Evolutionary conservation across 2,888 invertebrate species (phyloP), one percentile per base, ranked within the genome.

Genomic region (Taphrorychus bicolor): DNA sequence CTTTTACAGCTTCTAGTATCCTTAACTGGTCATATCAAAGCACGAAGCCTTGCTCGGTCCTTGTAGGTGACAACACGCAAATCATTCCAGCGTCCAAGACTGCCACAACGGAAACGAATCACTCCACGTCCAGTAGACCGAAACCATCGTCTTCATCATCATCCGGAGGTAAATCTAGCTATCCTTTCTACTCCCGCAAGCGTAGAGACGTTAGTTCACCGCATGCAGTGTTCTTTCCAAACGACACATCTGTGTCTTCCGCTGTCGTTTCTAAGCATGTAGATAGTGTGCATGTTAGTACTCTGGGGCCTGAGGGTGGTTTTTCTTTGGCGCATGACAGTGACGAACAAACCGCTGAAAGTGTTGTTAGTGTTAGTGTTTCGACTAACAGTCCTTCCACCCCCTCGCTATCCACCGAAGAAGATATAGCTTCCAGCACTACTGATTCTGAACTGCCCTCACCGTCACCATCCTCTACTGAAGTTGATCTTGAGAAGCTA

Each of bases 1-100:
- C 22, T 45, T 21, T 52, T 48, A 11, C 86, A 93, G 93, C 91
- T 73, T 91, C 92, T 77, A 92, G 92, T 83, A 87, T 92, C 76
- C 87, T 93, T 77, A 92, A 91, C 83, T 93, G 92, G 91, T 91
- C 93, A 82, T 91, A 92, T 85, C 91, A 91, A 83, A 91, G 89
- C 77, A 87, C 92, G 73, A 92, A 91, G 82, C 89, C 92, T 69
- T 94, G 94, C 86, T 89, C 91, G 79, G 93, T 94, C 76, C 85
- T 93, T 79, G 93, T 94, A 75, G 92, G 91, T 76, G 93, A 92
- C 81, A 90, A 89, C 77, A 84, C 88, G 71, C 90, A 90, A 82
- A 85, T 89, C 74, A 85, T 87, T 70, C 84, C 87, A 78, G 88
- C 91, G 67, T 87, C 91, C 65, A 92, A 92, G 83, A 73, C 74